Base-by-base conservation (phyloP, 2,113 vertebrate genomes). In the Rhinoderma darwinii region DNA sequence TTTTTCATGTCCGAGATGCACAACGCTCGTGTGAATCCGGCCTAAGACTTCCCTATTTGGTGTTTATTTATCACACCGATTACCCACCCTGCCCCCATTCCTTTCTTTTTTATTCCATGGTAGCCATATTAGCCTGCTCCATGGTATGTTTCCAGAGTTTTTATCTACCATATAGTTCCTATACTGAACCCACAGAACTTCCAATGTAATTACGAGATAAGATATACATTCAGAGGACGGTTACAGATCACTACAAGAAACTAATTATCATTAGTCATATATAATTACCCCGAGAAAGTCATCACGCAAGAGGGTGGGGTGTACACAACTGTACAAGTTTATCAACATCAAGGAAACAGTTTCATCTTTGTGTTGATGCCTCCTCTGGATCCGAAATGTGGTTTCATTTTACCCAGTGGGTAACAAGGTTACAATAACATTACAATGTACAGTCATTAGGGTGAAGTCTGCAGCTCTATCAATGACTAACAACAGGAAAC, bases 221-320 rank as follows among this genome's bases (percentile, higher is more conserved):
- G 32, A 35, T 73, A 54, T 72, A 10, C 44, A 84, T 84, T 35
- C n/a, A 83, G 30, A 56, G 56, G 30, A 39, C 47, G 22, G 30
- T 54, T 72, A 80, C 18, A 81, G 54, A 37, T 81, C 54, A 81
- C 78, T 61, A 81, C 39, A 22, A 25, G 35, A 63, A 59, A 61
- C 39, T 75, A 32, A 51, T 54, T 74, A 51, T 51, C 41, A 74
- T 39, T 75, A 51, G 66, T 84, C 83, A 84, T 76, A 30, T 77
- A 63, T 84, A 84, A 76, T 63, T 84, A 77, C 25, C n/a, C 72
- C 35, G n/a, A 76, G 73, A 84, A 61, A 84, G 83, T 54, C 17
- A 77, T 39, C 75, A 43, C 18, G 50, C 51, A 63, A 77, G n/a
- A 32, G 83, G 83, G 83, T 76, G 73, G 72, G 50, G 83, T 59